A percentile compares a stretch with the other conserved stretches of the same genome.
These are phyloP conservation scores for Drosophila fulvimacula DNA, from an alignment of 2,888 invertebrate genomes.

Conservation along the genomic window DNA sequence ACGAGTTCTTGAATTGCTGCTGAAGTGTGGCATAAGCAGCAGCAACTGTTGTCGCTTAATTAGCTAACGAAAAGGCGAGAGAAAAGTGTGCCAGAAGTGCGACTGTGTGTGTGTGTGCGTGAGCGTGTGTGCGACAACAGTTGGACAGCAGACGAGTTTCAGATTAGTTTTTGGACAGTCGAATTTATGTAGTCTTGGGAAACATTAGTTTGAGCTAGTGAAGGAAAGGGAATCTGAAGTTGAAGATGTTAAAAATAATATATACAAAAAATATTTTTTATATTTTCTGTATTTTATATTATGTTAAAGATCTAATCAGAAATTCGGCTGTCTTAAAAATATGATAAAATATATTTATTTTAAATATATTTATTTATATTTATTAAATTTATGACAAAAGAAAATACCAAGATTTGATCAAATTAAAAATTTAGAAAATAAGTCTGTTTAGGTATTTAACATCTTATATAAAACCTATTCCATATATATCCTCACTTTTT, in stretches of 20 bases:
- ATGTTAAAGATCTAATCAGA: background rate
- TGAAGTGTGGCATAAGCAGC: constrained; percentile 46
- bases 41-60: constrained; percentile 59
- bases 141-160: constrained; percentile 12
- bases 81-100: constrained; percentile 67
- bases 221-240: background rate
- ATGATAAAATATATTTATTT: background rate
- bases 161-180: background rate
- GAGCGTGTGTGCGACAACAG: constrained; percentile 11
- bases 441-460: background rate
- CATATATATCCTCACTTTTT: background rate
- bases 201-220: background rate
- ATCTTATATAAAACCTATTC: background rate
- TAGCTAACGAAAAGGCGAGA: constrained; percentile 48
- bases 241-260: background rate
- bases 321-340: background rate
- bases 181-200: constrained; percentile 11
- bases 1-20: constrained; percentile 25
- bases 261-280: background rate
- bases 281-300: background rate
- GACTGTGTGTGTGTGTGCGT: constrained; percentile 5
- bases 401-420: too few species aligned
- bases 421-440: too few species aligned
- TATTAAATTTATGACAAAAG: too few species aligned
- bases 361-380: too few species aligned